Evolutionary conservation across 2,888 invertebrate genomes (phyloP).

Genomic region (Dichetophora obliterata): DNA sequence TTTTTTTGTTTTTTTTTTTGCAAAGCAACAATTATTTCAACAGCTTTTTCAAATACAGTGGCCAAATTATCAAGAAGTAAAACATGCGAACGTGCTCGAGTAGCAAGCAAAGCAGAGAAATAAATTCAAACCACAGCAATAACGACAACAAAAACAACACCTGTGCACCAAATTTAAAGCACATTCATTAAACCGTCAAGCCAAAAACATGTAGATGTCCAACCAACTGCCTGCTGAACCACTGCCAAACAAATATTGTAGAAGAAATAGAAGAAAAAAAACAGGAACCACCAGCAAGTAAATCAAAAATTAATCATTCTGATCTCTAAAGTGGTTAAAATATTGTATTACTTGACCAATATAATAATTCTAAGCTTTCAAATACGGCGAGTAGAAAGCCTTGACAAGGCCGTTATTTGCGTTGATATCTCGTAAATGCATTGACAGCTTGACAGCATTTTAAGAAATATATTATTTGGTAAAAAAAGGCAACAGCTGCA

Average conservation of each 20-base stretch:
- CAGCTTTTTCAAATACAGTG: slow-evolving; percentile 6
- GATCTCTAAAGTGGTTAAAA: slow-evolving; percentile 27
- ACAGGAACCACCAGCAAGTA: slow-evolving; percentile 16
- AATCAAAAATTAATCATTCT: slow-evolving; percentile 38
- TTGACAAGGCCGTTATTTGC: slow-evolving; percentile 44
- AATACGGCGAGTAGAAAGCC: slow-evolving; percentile 24
- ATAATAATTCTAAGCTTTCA: slow-evolving; percentile 21
- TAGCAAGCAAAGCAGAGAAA: background rate
- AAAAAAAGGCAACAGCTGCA: background rate
- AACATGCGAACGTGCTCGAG: background rate
- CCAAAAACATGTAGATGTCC: background rate
- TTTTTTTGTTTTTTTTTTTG: too few species aligned
- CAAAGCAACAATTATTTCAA: too few species aligned
- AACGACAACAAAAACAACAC: background rate
- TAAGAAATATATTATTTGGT: slow-evolving; percentile 20
- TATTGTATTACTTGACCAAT: slow-evolving; percentile 20
- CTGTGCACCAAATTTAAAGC: slow-evolving; percentile 1
- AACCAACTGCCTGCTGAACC: background rate
- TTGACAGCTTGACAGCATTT: slow-evolving; percentile 40
- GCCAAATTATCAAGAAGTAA: background rate
- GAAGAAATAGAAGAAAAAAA: background rate
- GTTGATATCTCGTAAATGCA: slow-evolving; percentile 30
- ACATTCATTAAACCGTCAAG: background rate
- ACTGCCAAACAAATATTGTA: background rate
- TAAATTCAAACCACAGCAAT: background rate